Base-by-base conservation (phyloP, 2,888 invertebrate species). In the Gastrophysa polygoni region DNA sequence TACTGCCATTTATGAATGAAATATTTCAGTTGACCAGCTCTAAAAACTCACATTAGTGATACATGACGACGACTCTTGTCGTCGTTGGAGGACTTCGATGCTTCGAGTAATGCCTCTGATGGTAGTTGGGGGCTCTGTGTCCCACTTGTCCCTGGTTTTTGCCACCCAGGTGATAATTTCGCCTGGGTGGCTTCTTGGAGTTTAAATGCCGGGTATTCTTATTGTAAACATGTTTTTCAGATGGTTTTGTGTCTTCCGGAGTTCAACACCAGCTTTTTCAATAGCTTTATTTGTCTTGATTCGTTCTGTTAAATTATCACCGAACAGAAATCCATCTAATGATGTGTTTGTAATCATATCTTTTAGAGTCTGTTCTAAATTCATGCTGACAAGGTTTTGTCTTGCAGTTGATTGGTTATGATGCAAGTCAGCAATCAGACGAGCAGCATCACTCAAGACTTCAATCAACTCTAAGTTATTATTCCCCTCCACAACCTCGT, bases 261-360 rank as follows among this genome's bases (percentile, higher is more conserved):
- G 24, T 24, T 24, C 24, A 5, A 24, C 24, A 3, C 24, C 24
- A 24, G 24, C 24, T 24, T 24, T 24, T 7, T 24, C 24, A 7
- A 24, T 24, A 24, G 24, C 43, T 10, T 59, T 52, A 14, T 46
- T 47, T 11, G 59, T 8, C n/a, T 59, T 59, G 5, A 52, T 11
- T 2, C 46, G 44, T 10, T 59, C 59, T 16, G 47, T 46, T 11
- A 48, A 20, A 8, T 59, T 46, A 10, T 51, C 52, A 18, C 51
- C 59, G 24, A 59, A 54, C 17, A 59, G 28, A 44, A 51, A 59
- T 14, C 52, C 48, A 20, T 59, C 51, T 34, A 59, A 46, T 11
- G 14, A 18, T 47, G 47, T 34, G 16, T 48, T 32, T 14, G 24
- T 6, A 21, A 59, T 32, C 38, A 54, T 24, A 18, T 59, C 59